Conservation (phyloP, 2,888 invertebrate genomes). For the Lobophora halterata region DNA sequence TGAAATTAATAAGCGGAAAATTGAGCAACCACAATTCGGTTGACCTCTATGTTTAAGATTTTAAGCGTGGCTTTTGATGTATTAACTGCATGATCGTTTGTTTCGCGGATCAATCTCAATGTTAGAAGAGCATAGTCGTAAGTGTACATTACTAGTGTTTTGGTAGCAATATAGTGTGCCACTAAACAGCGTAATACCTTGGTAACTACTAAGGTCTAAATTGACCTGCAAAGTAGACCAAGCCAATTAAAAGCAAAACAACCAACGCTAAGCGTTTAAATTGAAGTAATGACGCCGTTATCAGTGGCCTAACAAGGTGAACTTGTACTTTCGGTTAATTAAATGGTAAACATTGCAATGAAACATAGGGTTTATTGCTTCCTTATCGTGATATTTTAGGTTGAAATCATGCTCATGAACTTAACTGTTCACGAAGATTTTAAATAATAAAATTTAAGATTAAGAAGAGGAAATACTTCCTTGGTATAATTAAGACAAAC, state of each 20-base stretch:
- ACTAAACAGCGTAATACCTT: too few relatives aligned
- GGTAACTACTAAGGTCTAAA: too few relatives aligned
- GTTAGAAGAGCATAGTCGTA: too few relatives aligned
- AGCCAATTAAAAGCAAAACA: conserved; percentile 63
- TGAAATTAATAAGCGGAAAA: conserved; percentile 28
- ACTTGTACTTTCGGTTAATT: conserved; percentile 56
- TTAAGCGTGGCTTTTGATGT: conserved; percentile 26
- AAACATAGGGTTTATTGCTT: conserved; percentile 16
- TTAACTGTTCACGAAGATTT: neutral
- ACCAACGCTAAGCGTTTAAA: conserved; percentile 62
- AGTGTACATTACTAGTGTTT: too few relatives aligned
- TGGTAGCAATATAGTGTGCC: too few relatives aligned
- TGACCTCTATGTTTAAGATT: conserved; percentile 24
- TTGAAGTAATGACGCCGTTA: conserved; percentile 70
- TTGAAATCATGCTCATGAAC: conserved; percentile 2
- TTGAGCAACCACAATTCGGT: conserved; percentile 26
- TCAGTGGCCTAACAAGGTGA: conserved; percentile 62
- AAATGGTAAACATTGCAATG: conserved; percentile 5
- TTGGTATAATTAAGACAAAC: too few relatives aligned
- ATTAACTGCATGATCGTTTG: conserved; percentile 14
- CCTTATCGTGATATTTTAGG: conserved; percentile 3
- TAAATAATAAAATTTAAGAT: too few relatives aligned
- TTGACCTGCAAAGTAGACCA: neutral
- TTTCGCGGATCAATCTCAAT: conserved; percentile 15
- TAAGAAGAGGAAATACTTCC: too few relatives aligned